Conservation (phyloP, 1,140 invertebrate species). For the Pygmarrhopalites habei region DNA sequence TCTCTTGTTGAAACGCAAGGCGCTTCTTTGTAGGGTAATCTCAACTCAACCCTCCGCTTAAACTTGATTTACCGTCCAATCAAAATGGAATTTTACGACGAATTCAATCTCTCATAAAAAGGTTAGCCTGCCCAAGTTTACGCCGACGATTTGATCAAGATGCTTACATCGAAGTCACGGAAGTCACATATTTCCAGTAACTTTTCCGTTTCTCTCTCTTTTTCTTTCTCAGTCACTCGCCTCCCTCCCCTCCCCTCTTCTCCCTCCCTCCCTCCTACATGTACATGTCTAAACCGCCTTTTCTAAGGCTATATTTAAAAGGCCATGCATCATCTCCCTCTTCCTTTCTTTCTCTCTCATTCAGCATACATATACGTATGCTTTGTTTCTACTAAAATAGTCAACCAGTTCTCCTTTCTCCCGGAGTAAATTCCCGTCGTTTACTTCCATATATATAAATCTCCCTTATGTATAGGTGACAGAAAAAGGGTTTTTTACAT, state of each 20-base stretch:
- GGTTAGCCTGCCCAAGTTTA: conserved; percentile 4
- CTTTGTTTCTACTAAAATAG: too few relatives aligned
- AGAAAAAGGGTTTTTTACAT: too few relatives aligned
- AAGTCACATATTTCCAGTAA: conserved; percentile 22
- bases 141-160: conserved; percentile 20
- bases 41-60: conserved; percentile 21
- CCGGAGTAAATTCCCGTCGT: too few relatives aligned
- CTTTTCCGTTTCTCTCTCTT: conserved; percentile 2
- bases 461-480: too few relatives aligned
- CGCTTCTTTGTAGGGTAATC: conserved; percentile 1
- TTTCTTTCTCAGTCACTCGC: not conserved
- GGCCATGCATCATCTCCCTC: too few relatives aligned
- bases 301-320: too few relatives aligned
- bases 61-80: conserved; percentile 30
- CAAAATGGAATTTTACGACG: conserved; percentile 28
- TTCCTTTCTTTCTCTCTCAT: too few relatives aligned
- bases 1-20: not conserved
- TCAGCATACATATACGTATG: too few relatives aligned
- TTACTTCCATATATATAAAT: too few relatives aligned
- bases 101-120: conserved; percentile 23
- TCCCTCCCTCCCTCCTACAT: too few relatives aligned
- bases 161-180: conserved; percentile 26
- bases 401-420: too few relatives aligned
- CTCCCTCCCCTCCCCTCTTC: not conserved
- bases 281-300: too few relatives aligned